These are phyloP conservation scores for Mylabris sibirica DNA, from an alignment of 2,888 invertebrate species.

Conservation along the genomic window DNA sequence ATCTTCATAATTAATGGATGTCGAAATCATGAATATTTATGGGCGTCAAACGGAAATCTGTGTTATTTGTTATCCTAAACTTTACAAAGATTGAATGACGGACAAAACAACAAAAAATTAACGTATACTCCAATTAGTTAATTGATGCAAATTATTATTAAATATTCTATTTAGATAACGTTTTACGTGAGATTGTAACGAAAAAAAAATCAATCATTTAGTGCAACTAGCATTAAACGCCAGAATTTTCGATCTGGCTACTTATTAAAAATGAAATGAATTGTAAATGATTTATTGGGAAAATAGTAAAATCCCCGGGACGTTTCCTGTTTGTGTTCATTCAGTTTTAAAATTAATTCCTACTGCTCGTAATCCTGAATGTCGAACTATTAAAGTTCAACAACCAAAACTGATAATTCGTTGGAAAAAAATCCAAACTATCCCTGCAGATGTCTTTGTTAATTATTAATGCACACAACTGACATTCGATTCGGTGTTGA, in stretches of 20 bases:
- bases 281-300: not conserved
- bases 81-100: not conserved
- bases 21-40: slow-evolving; percentile 27
- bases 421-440: not conserved
- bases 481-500: not conserved
- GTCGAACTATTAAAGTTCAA: not conserved
- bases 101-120: not conserved
- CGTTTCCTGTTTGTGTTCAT: not conserved
- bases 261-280: not conserved
- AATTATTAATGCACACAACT: not conserved
- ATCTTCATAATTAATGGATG: slow-evolving; percentile 25
- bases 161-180: too few species aligned
- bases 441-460: not conserved
- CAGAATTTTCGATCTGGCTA: not conserved
- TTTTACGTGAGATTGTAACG: too few species aligned
- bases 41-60: slow-evolving; percentile 16
- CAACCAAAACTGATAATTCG: not conserved
- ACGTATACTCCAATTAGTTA: not conserved
- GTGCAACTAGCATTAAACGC: not conserved
- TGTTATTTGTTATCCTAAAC: slow-evolving; percentile 6
- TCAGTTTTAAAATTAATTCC: not conserved
- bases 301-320: not conserved
- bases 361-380: not conserved
- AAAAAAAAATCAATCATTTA: not conserved
- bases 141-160: not conserved